Evolutionary conservation across 2,797 vertebrate species (phyloP).

Genomic region (Neoniphon sammara): DNA sequence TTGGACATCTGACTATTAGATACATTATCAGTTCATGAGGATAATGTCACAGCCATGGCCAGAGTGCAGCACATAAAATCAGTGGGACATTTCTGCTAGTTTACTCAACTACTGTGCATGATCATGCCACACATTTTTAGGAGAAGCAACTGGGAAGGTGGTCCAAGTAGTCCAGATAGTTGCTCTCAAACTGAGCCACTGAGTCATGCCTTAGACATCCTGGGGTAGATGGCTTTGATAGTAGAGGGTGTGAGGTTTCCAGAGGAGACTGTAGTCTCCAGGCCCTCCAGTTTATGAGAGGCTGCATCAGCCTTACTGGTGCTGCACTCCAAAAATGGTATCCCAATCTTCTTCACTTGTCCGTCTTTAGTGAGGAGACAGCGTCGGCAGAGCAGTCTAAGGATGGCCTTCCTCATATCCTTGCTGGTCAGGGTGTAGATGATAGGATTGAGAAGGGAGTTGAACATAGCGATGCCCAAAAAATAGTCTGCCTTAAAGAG

Average conservation of each 20-base stretch:
- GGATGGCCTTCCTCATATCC: constrained; percentile 88
- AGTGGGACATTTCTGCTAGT: neutral
- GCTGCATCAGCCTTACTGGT: constrained; percentile 84
- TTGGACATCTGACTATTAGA: constrained; percentile 19
- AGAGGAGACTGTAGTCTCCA: constrained; percentile 84
- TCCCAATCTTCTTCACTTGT: constrained; percentile 81
- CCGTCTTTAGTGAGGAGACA: constrained; percentile 82
- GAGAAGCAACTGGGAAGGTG: constrained; percentile 8
- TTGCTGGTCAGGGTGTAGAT: constrained; percentile 93
- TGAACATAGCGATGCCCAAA: constrained; percentile 90
- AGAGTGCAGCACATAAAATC: constrained; percentile 48
- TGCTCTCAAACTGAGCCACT: neutral
- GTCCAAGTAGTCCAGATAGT: constrained; percentile 15
- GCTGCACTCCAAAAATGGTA: constrained; percentile 87
- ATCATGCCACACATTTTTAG: neutral
- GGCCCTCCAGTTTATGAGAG: constrained; percentile 83
- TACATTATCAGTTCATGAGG: constrained; percentile 9
- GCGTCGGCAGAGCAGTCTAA: constrained; percentile 83
- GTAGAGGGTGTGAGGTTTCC: constrained; percentile 82
- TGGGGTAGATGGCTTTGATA: constrained; percentile 80
- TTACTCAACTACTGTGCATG: neutral
- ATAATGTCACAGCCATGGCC: constrained; percentile 28
- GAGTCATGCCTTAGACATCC: constrained; percentile 78
- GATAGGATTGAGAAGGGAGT: constrained; percentile 92
- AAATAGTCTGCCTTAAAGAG: constrained; percentile 91